phyloP scores from a whole-genome alignment of 2,888 invertebrate genomes.

The Idaea dimidiata region DNA sequence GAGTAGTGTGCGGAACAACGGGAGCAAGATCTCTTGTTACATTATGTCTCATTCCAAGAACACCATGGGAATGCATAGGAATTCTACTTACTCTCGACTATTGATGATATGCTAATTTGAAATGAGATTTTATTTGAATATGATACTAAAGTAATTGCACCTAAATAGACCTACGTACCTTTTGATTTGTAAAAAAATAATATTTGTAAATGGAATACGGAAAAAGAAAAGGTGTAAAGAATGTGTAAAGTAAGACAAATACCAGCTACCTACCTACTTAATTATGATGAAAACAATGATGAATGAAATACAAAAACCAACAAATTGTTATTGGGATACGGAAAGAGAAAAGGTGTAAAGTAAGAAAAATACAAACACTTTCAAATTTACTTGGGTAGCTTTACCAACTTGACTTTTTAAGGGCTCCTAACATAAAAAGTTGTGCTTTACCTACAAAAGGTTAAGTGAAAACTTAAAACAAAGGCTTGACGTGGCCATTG shows the following conservation, averaged over 20 bases:
- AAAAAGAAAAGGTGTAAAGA: too few relatives aligned
- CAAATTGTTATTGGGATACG: too few relatives aligned
- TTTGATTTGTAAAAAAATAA: too few relatives aligned
- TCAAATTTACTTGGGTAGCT: too few relatives aligned
- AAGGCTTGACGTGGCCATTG: conserved; percentile 59
- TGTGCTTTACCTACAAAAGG: conserved; percentile 31
- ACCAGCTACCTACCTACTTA: too few relatives aligned
- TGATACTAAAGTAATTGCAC: background rate
- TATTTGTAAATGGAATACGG: too few relatives aligned
- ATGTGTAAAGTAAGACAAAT: too few relatives aligned
- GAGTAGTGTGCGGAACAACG: conserved; percentile 74
- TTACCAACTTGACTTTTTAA: background rate
- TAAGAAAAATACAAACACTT: too few relatives aligned
- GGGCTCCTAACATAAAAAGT: conserved; percentile 14
- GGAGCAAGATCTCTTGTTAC: conserved; percentile 71
- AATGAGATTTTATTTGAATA: background rate
- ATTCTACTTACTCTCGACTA: conserved; percentile 13
- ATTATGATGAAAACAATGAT: too few relatives aligned
- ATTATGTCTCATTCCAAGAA: conserved; percentile 71
- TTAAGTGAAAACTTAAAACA: conserved; percentile 67
- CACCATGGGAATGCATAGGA: conserved; percentile 61
- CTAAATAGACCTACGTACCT: too few relatives aligned
- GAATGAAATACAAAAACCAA: too few relatives aligned
- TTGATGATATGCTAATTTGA: background rate
- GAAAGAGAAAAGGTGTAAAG: too few relatives aligned